phyloP scores from a whole-genome alignment of 2,113 vertebrate genomes.

The Tragelaphus buxtoni region DNA sequence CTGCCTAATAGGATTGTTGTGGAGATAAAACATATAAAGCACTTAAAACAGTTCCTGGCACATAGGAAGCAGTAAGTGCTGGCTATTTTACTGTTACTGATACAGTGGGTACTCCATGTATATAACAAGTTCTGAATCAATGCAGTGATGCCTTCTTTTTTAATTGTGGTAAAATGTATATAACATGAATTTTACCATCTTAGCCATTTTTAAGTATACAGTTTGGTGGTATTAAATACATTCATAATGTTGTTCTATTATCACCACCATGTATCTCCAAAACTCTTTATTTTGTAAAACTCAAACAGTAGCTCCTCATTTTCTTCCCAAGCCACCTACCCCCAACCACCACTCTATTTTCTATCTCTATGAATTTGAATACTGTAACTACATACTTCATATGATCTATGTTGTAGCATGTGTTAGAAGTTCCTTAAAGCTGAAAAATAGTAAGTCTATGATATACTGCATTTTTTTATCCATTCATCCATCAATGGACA shows the following conservation, averaged over 20 bases:
- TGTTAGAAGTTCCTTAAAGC: background rate
- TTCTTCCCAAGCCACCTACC: background rate
- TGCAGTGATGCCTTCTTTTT: background rate
- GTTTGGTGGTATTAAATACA: background rate
- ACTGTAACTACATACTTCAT: background rate
- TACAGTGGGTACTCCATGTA: background rate
- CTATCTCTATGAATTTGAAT: background rate
- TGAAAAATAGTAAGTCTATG: background rate
- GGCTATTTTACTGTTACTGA: background rate
- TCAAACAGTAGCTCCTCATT: background rate
- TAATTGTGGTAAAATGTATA: background rate
- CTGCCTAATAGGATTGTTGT: background rate
- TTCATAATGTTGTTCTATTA: background rate
- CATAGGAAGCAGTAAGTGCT: background rate
- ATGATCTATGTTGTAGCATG: background rate
- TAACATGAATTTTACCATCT: background rate
- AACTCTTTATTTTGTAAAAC: background rate
- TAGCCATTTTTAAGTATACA: background rate
- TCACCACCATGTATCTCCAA: background rate
- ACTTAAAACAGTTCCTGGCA: background rate
- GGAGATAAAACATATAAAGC: background rate
- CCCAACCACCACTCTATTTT: background rate
- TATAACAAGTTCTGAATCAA: background rate
- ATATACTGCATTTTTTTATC: background rate
- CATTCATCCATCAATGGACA: background rate